phyloP scores from a whole-genome alignment of 2,797 vertebrate species.

The Austrolebias charrua region DNA sequence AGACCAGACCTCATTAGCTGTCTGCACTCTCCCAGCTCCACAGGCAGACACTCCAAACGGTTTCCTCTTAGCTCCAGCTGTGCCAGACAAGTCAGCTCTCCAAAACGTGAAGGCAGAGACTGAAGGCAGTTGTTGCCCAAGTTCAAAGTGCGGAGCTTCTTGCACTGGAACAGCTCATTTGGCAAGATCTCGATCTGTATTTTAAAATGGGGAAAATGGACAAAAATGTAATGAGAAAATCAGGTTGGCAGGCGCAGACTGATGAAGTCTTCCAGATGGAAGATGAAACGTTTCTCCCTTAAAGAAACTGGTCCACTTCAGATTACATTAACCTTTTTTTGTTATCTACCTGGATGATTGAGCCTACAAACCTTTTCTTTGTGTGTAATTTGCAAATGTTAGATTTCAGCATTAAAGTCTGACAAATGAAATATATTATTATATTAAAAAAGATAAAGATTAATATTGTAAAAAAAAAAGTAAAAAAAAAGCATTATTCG shows the following conservation, averaged over 20 bases:
- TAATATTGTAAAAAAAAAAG: no score
- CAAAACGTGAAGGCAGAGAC: conserved; percentile 92
- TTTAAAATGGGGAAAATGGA: not conserved
- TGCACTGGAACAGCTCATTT: conserved; percentile 97
- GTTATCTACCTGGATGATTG: no score
- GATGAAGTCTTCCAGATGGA: no score
- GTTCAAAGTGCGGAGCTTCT: conserved; percentile 93
- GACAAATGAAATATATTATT: not conserved
- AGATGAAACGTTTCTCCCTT: no score
- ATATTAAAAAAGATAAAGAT: not conserved
- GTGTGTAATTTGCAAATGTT: not conserved
- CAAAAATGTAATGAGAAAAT: no score
- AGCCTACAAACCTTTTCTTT: no score
- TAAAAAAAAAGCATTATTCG: no score
- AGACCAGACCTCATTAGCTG: conserved; percentile 91
- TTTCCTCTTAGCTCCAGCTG: conserved; percentile 97
- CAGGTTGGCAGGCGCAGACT: no score
- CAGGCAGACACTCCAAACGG: conserved; percentile 92
- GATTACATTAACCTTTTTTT: no score
- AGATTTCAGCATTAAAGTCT: conserved; percentile 3
- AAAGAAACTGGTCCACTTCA: no score
- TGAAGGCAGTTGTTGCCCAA: conserved; percentile 95
- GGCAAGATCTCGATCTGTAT: conserved; percentile 92
- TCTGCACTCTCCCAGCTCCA: conserved; percentile 94
- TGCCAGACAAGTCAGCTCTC: conserved; percentile 90